A percentile compares a stretch with the other conserved stretches of the same genome.
Evolutionary conservation across 2,797 vertebrate species (phyloP).

Genomic region (Alca torda): DNA sequence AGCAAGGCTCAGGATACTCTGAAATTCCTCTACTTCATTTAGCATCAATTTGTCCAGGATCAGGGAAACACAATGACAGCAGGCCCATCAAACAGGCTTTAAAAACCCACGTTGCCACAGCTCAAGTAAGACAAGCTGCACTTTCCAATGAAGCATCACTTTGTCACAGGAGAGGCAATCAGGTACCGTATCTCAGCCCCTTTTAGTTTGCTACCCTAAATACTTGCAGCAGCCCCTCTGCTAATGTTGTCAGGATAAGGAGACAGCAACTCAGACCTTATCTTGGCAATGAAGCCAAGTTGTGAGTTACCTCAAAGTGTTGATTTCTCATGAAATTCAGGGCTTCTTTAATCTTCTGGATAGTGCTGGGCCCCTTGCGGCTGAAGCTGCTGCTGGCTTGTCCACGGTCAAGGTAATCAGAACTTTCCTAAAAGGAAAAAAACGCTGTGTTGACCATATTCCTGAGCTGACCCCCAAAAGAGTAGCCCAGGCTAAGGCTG

Average conservation of each 20-base stretch:
- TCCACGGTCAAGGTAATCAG: conserved; percentile 93
- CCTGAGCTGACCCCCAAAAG: not conserved
- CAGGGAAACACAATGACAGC: fast-evolving
- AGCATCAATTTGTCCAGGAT: not conserved
- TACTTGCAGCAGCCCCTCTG: not conserved
- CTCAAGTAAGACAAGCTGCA: not conserved
- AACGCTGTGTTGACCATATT: not conserved
- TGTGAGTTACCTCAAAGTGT: conserved; percentile 89
- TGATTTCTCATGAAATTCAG: conserved; percentile 99
- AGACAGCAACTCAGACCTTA: not conserved
- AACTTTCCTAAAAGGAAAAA: conserved; percentile 83
- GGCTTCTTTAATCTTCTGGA: conserved; percentile 98
- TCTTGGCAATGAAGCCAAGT: not conserved
- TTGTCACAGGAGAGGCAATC: not conserved
- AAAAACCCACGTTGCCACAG: not conserved
- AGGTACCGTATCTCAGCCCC: not conserved
- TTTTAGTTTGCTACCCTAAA: not conserved
- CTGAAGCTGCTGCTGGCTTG: conserved; percentile 89
- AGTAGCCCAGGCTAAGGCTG: not conserved
- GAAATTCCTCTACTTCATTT: not conserved
- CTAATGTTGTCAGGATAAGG: not conserved
- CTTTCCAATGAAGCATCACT: not conserved
- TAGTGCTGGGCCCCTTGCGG: conserved; percentile 95
- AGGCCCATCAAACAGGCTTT: not conserved
- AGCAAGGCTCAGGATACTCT: not conserved